phyloP scores from a whole-genome alignment of 2,113 vertebrate genomes.

The Phylloscopus whistleri region DNA sequence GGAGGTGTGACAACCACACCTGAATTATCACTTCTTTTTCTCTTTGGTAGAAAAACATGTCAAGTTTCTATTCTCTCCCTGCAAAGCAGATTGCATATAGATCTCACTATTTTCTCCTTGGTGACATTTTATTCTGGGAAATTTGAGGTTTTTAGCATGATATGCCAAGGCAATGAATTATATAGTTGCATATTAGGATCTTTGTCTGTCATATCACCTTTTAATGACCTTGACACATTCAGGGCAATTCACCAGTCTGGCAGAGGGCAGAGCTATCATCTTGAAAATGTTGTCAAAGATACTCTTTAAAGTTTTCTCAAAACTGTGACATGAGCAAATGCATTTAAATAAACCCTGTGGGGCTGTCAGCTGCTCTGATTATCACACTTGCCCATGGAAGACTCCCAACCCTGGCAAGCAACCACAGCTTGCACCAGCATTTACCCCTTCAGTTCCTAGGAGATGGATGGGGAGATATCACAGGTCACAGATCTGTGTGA shows the following conservation, averaged over 20 bases:
- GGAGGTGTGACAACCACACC: not conserved
- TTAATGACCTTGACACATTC: not conserved
- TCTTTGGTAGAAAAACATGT: not conserved
- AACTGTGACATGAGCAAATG: not conserved
- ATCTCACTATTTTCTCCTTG: not conserved
- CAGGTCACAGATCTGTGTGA: not conserved
- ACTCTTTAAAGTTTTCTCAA: not conserved
- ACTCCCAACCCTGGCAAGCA: not conserved
- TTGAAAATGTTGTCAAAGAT: not conserved
- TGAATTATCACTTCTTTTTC: not conserved
- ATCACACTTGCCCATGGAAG: rapidly evolving
- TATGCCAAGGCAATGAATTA: not conserved
- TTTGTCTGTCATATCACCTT: not conserved
- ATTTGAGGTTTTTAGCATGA: not conserved
- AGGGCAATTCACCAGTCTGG: not conserved
- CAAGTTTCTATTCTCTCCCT: not conserved
- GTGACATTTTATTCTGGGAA: not conserved
- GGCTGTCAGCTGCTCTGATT: not conserved
- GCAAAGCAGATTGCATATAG: not conserved
- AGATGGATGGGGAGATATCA: not conserved
- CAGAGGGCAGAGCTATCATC: not conserved
- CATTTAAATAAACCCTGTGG: not conserved
- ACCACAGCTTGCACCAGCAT: not conserved
- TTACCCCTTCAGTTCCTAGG: not conserved
- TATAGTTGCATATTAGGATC: not conserved